phyloP scores from a whole-genome alignment of 2,113 vertebrate species.

The Limanda limanda region DNA sequence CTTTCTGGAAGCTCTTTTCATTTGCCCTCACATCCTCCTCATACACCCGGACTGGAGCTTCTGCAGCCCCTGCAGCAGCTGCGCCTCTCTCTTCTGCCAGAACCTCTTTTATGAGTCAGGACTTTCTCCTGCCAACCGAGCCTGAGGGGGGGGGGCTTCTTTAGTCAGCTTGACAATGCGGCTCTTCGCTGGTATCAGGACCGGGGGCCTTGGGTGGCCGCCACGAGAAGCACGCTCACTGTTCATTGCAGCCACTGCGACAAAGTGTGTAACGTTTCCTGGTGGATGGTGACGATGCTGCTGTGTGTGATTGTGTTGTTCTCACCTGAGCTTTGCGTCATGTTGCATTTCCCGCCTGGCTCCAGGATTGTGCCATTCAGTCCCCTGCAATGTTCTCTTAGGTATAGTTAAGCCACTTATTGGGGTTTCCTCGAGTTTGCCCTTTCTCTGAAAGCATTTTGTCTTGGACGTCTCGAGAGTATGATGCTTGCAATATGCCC shows the following conservation, averaged over 20 bases:
- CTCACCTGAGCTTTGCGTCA: neutral
- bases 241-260: conserved; percentile 16
- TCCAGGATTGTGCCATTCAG: neutral
- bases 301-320: neutral
- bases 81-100: conserved; percentile 28
- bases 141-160: conserved; percentile 33
- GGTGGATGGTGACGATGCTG: neutral
- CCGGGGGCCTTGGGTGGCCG: conserved; percentile 38
- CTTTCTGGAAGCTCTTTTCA: neutral
- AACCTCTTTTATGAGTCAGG: conserved; percentile 52
- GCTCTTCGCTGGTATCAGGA: conserved; percentile 47
- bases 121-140: conserved; percentile 27
- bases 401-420: neutral
- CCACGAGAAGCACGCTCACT: conserved; percentile 46
- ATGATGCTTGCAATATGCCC: neutral
- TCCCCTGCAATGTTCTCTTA: neutral
- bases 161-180: conserved; percentile 45
- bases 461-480: conserved; percentile 24
- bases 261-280: conserved; percentile 24
- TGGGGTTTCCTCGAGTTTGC: neutral
- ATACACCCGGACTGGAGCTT: conserved; percentile 4
- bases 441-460: conserved; percentile 34
- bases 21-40: conserved; percentile 25
- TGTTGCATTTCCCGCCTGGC: too few relatives aligned
- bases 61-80: conserved; percentile 36